These are phyloP conservation scores for Cantharis flavilabris DNA, from an alignment of 2,888 invertebrate genomes.

Conservation along the genomic window DNA sequence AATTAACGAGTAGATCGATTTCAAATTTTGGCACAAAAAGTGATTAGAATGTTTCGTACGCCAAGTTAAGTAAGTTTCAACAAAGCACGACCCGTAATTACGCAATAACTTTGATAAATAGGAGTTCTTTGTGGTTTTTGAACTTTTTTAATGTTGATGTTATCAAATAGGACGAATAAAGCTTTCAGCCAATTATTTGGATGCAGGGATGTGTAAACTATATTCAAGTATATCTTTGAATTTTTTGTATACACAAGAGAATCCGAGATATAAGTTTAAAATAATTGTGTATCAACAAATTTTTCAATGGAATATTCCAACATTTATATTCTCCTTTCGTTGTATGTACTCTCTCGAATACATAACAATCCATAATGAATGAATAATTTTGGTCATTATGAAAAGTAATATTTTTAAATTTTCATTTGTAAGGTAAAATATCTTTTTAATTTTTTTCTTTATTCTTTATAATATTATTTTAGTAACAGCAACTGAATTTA, in stretches of 20 bases:
- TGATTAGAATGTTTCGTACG: not conserved
- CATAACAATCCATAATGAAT: not conserved
- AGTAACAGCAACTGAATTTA: not conserved
- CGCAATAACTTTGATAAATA: not conserved
- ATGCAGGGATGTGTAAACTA: conserved; percentile 1
- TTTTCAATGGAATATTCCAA: not conserved
- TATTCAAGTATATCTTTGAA: not conserved
- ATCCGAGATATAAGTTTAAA: not conserved
- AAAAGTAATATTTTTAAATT: not conserved
- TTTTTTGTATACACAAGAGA: not conserved
- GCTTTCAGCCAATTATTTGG: conserved; percentile 5
- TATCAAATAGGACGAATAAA: not conserved
- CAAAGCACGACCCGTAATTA: not conserved
- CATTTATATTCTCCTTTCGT: not conserved
- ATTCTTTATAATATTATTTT: not conserved
- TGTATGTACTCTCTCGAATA: not conserved
- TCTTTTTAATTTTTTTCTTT: not conserved
- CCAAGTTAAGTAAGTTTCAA: not conserved
- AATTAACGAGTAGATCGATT: not conserved
- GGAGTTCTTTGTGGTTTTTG: not conserved
- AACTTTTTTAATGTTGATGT: not conserved
- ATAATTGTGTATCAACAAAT: not conserved
- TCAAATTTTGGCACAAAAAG: not conserved
- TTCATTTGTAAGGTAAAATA: not conserved
- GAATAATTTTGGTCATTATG: not conserved